Conservation (phyloP, 2,113 vertebrate species). For the Narcine bancroftii region DNA sequence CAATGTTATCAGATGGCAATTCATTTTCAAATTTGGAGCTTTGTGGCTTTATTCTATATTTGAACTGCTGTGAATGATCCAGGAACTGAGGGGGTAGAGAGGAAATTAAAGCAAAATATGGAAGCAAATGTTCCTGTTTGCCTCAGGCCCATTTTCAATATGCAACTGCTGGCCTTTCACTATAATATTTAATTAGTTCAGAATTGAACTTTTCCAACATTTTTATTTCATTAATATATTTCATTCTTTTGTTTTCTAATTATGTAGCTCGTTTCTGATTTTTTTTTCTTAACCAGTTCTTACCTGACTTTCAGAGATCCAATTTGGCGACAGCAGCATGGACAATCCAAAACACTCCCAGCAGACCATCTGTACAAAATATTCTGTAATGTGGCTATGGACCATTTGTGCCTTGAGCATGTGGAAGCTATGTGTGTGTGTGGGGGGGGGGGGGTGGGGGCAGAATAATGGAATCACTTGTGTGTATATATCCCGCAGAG, state of each 20-base stretch:
- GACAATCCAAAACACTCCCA: neutral
- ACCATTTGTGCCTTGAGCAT: neutral
- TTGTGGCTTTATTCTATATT: neutral
- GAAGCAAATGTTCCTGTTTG: neutral
- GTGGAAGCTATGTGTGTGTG: neutral
- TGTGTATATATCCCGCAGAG: neutral
- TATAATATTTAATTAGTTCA: neutral
- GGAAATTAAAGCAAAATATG: conserved; percentile 7
- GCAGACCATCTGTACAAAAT: neutral
- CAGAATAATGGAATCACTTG: neutral
- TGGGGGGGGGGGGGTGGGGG: too few species aligned
- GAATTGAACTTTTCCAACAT: too few species aligned
- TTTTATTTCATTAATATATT: neutral
- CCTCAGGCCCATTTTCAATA: conserved; percentile 1
- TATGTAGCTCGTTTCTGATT: neutral
- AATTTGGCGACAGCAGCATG: neutral
- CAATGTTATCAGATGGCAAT: neutral
- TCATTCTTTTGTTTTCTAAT: neutral
- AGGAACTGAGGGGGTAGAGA: neutral
- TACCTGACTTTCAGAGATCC: neutral
- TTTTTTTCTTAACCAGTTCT: neutral
- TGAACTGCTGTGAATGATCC: neutral
- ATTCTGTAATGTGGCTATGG: neutral
- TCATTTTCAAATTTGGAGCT: neutral
- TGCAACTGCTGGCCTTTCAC: conserved; percentile 1